These are phyloP conservation scores for Panulirus ornatus DNA, from an alignment of 1,140 invertebrate species.

Conservation along the genomic window DNA sequence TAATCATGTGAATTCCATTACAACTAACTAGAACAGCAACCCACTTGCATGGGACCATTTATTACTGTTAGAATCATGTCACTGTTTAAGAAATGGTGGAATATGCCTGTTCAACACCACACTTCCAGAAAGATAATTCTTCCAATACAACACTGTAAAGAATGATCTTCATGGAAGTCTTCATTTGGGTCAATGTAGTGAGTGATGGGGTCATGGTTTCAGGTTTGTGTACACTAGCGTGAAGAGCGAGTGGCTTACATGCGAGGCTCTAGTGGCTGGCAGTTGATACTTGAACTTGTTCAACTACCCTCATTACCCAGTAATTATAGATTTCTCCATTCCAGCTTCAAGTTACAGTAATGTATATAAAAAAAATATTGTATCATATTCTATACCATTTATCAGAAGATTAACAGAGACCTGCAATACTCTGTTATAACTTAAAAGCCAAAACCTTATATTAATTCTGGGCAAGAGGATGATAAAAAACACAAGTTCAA, in stretches of 20 bases:
- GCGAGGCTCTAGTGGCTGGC: constrained; percentile 53
- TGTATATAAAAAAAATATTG: neutral
- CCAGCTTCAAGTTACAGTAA: neutral
- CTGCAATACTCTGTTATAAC: neutral
- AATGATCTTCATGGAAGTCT: constrained; percentile 8
- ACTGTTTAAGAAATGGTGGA: neutral
- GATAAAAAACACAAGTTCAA: constrained; percentile 27
- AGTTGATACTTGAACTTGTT: constrained; percentile 31
- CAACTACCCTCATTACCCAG: constrained; percentile 10
- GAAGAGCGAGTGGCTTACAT: constrained; percentile 42
- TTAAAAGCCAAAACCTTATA: neutral
- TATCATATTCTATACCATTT: too few relatives aligned
- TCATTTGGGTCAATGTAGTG: neutral
- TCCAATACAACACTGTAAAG: constrained; percentile 5
- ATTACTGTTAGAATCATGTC: neutral
- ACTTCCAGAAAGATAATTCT: constrained; percentile 17
- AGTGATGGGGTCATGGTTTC: constrained; percentile 34
- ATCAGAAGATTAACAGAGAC: too few relatives aligned
- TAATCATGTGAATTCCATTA: neutral
- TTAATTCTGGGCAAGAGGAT: neutral
- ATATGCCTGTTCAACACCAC: neutral
- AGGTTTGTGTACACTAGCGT: constrained; percentile 51
- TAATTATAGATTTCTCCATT: neutral
- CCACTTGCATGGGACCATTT: neutral
- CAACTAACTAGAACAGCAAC: neutral